phyloP scores from a whole-genome alignment of 1,140 invertebrate genomes.

The Akabosia matsudoensis region DNA sequence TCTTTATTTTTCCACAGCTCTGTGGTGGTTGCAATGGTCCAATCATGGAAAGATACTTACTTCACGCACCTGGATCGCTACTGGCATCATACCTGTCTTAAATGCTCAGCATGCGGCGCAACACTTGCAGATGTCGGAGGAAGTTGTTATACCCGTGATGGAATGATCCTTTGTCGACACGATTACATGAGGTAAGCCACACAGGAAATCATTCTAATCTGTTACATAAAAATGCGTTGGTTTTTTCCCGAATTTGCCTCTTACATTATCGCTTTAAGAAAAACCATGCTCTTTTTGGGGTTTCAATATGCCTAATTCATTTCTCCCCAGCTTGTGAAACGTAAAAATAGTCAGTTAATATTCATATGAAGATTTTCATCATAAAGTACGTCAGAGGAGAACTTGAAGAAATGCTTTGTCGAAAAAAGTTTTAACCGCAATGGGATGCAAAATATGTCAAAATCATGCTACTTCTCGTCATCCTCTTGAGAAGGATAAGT shows the following conservation, averaged over 20 bases:
- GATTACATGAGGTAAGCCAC: constrained; percentile 83
- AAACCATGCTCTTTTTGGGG: too few species aligned
- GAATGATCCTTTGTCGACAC: constrained; percentile 88
- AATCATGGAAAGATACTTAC: constrained; percentile 81
- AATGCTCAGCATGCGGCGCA: constrained; percentile 81
- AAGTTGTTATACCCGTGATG: constrained; percentile 84
- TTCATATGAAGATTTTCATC: neutral
- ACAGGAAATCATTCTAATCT: neutral
- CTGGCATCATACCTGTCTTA: constrained; percentile 84
- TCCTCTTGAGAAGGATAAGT: neutral
- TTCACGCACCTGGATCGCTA: constrained; percentile 85
- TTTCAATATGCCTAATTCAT: neutral
- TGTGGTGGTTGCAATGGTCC: constrained; percentile 63
- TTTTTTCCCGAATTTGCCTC: too few species aligned
- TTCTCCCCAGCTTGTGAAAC: neutral
- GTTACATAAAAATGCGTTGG: too few species aligned
- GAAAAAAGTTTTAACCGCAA: neutral
- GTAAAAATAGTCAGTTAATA: constrained; percentile 5
- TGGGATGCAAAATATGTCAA: neutral
- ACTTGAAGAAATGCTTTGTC: neutral
- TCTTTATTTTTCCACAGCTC: neutral
- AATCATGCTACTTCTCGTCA: neutral
- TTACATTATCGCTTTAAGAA: neutral
- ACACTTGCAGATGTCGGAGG: constrained; percentile 81
- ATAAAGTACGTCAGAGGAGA: neutral